Percentiles rank a stretch among this genome's conserved stretches.
Conservation (phyloP, 2,113 vertebrate genomes). For the Ardeotis arabs region DNA sequence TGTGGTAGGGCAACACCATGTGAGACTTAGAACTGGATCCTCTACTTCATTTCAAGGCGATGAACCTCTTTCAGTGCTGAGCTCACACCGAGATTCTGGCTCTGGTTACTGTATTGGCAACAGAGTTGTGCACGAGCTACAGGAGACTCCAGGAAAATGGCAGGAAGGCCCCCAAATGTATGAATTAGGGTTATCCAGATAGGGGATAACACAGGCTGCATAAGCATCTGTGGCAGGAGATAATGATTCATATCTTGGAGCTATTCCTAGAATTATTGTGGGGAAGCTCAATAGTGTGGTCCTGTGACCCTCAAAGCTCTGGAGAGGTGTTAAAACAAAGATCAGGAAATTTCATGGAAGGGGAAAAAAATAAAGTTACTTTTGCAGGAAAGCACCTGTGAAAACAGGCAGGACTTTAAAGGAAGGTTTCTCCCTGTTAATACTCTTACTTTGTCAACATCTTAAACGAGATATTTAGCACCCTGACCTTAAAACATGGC, state of each 20-base stretch:
- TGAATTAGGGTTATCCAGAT: neutral
- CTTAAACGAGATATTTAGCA: conserved; percentile 12
- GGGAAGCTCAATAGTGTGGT: neutral
- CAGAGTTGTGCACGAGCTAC: neutral
- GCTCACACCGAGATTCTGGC: conserved; percentile 12
- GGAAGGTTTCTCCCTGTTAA: neutral
- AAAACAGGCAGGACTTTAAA: conserved; percentile 15
- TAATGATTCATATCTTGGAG: conserved; percentile 55
- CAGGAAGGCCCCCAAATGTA: conserved; percentile 21
- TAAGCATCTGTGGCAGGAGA: conserved; percentile 32
- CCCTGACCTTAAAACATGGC: neutral
- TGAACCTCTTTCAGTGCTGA: neutral
- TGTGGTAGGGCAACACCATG: neutral
- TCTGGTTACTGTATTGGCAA: neutral
- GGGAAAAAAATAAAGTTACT: neutral
- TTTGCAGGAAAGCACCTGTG: conserved; percentile 14
- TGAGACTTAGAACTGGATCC: neutral
- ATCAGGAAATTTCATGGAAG: neutral
- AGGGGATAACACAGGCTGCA: neutral
- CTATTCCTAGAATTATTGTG: conserved; percentile 19
- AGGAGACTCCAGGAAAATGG: neutral
- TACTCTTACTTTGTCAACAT: neutral
- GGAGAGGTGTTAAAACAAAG: conserved; percentile 1
- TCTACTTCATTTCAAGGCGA: neutral
- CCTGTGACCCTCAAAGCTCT: neutral